Evolutionary conservation across 2,797 vertebrate species (phyloP), one percentile per base, ranked within the genome.

Genomic region (Chelon labrosus): DNA sequence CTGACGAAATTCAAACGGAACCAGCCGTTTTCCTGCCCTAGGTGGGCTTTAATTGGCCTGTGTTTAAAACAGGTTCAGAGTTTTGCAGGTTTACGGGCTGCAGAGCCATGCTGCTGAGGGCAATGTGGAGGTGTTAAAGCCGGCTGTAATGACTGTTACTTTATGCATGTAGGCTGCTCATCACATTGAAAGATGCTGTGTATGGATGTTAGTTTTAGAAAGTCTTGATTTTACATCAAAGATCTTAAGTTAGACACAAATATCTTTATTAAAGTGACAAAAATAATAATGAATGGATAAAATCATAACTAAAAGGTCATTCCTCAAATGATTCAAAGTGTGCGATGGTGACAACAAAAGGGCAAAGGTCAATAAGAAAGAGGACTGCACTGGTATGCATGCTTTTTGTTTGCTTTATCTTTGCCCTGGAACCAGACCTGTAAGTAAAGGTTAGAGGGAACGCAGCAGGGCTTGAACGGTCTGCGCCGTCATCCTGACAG

Each of bases 1-100:
- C 58, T 79, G 83, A 62, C 83, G 77, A 79, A 74, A 88, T 84
- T 77, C 60, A 79, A 80, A 71, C 71, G 71, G 83, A 86, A 80
- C 49, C 17, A 3, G 41, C 47, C 51, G 14, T 55, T 35, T 37
- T 47, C 11, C 62, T 66, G 68, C 54, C 51, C 7, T 1, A 66
- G 54, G 58, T 65, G 25, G 31, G 11, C 31, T 71, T 71, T 73
- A 81, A 77, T 61, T 73, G 65, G 35, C 47, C 55, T 39, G 20
- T 56, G 50, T 73, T 73, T 49, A 39, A 67, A 70, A 54, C 16
- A 11, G 41, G 20, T 65, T 53, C 59, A 57, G 57, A 56, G 53
- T 73, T 75, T 65, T 54, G 19, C 35, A 27, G 22, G 39, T 1
- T 44, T 63, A 39, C 6, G 17, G 49, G 62, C 57, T 73, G 31